Conservation (phyloP, 30 jellyfish, hydroid and myxozoan genomes). For the Aurelia aurita complex sp. Pacific region DNA sequence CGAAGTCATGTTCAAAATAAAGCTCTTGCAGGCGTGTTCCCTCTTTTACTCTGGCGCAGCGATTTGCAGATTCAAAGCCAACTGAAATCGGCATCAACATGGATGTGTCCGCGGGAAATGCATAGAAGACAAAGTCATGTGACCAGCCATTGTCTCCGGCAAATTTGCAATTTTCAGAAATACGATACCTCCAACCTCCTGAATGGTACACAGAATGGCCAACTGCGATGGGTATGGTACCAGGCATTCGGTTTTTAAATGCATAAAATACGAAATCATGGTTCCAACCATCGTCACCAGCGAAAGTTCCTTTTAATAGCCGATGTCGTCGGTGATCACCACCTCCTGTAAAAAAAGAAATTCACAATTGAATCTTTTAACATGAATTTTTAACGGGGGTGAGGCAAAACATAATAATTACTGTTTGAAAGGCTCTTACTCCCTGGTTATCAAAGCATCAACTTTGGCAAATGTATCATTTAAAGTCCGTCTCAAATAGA, state of each 20-base stretch:
- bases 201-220: constrained; percentile 49
- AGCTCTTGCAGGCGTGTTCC: constrained; percentile 32
- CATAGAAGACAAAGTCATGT: constrained; percentile 61
- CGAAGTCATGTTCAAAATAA: constrained; percentile 29
- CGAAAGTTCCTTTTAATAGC: constrained; percentile 8
- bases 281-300: constrained; percentile 50
- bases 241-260: constrained; percentile 35
- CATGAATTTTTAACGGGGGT: background rate
- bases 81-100: constrained; percentile 40
- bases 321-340: constrained; percentile 47
- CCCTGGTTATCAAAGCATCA: too few relatives aligned
- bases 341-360: constrained; percentile 1
- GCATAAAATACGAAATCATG: constrained; percentile 36
- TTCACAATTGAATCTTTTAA: background rate
- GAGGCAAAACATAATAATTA: background rate
- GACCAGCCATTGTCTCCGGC: constrained; percentile 70
- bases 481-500: too few relatives aligned
- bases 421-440: background rate
- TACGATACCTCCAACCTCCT: constrained; percentile 54
- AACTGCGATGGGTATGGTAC: constrained; percentile 69
- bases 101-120: constrained; percentile 41
- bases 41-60: constrained; percentile 23
- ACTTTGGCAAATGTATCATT: too few relatives aligned
- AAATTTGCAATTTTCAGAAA: constrained; percentile 39
- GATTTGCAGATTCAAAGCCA: constrained; percentile 32